A percentile compares a stretch with the other conserved stretches of the same genome.
Conservation (phyloP, 2,888 invertebrate genomes). For the Glyphotaelius pellucidus region DNA sequence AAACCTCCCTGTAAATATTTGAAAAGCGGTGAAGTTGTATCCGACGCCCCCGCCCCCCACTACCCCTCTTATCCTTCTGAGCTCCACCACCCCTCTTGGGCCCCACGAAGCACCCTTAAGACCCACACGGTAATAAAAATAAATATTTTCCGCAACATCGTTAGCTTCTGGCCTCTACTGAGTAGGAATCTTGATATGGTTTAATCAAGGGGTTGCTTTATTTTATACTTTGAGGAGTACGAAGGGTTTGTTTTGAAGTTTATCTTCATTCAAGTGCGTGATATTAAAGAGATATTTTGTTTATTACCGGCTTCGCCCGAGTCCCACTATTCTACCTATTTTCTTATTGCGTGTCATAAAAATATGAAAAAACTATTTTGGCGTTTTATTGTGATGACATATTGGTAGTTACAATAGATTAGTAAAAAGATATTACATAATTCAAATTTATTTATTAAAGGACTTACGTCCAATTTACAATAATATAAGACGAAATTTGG, state of each 20-base stretch:
- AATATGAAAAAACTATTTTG: background rate
- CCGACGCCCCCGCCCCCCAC: background rate
- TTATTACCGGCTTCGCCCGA: background rate
- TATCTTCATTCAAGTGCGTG: background rate
- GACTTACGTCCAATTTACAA: no score
- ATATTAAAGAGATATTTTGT: background rate
- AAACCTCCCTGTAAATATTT: conserved; percentile 50
- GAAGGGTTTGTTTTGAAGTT: background rate
- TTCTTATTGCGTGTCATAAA: background rate
- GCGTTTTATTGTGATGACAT: background rate
- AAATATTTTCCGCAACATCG: conserved; percentile 40
- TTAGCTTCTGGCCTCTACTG: conserved; percentile 4
- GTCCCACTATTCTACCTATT: background rate
- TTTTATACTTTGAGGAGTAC: background rate
- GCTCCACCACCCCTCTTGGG: background rate
- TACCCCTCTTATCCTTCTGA: background rate
- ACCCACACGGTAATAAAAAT: conserved; percentile 20
- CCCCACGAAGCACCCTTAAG: conserved; percentile 14
- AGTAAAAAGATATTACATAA: no score
- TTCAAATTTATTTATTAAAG: no score
- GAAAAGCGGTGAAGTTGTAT: conserved; percentile 52
- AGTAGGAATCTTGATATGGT: conserved; percentile 21
- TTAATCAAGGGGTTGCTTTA: background rate
- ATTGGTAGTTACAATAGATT: no score
- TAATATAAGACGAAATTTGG: no score